These are phyloP conservation scores for Conger conger DNA, from an alignment of 2,113 vertebrate species.

Conservation along the genomic window DNA sequence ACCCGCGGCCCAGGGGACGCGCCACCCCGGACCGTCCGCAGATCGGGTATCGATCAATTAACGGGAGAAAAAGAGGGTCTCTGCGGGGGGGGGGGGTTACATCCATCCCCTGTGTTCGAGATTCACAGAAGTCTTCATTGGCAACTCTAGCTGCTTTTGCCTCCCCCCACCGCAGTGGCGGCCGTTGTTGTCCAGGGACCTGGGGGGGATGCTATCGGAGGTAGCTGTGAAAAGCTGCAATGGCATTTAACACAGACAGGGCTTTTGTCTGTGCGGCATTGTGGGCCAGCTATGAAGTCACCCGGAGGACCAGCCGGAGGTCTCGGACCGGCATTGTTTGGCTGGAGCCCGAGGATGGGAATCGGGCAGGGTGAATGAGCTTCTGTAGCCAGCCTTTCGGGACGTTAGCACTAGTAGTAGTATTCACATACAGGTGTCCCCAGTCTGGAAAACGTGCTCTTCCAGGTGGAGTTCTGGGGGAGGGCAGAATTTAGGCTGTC, in stretches of 20 bases:
- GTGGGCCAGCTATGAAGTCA: slow-evolving; percentile 58
- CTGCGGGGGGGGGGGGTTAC: slow-evolving; percentile 41
- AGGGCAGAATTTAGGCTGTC: background rate
- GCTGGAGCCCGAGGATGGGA: slow-evolving; percentile 51
- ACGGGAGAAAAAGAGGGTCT: slow-evolving; percentile 68
- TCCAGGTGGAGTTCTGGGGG: too few relatives aligned
- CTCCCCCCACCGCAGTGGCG: slow-evolving; percentile 37
- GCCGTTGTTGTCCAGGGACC: slow-evolving; percentile 50
- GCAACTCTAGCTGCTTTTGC: slow-evolving; percentile 71
- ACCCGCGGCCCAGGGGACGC: slow-evolving; percentile 63
- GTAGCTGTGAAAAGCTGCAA: slow-evolving; percentile 66
- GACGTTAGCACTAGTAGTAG: background rate
- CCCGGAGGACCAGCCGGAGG: slow-evolving; percentile 50
- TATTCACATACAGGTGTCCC: background rate
- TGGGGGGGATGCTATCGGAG: slow-evolving; percentile 59
- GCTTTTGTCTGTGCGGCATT: slow-evolving; percentile 48
- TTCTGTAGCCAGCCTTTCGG: background rate
- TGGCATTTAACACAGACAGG: slow-evolving; percentile 62
- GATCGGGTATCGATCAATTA: slow-evolving; percentile 85
- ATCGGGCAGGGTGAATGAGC: slow-evolving; percentile 26
- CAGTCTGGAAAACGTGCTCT: background rate
- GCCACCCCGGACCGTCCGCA: slow-evolving; percentile 63
- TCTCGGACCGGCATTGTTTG: slow-evolving; percentile 41
- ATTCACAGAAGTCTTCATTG: slow-evolving; percentile 66
- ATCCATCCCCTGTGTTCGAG: slow-evolving; percentile 60